Evolutionary conservation across 1,140 invertebrate species (phyloP), one percentile per base, ranked within the genome.

Genomic region (Heliothis subflexa): DNA sequence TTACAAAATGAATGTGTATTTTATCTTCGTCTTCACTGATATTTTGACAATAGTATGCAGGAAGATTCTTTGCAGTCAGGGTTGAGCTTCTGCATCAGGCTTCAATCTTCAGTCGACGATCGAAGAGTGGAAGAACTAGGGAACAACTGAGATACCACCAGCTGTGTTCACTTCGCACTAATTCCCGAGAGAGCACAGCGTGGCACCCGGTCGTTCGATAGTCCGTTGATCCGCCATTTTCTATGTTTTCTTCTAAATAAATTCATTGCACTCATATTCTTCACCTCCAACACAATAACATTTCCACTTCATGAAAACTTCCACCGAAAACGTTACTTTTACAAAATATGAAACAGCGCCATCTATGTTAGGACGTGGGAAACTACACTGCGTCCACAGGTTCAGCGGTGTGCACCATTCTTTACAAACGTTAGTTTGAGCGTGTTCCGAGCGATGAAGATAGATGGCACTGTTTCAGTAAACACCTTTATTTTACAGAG

Each of bases 91-190:
- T 40, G 33, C 14, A 3, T 62, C 21, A 62, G 14, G n/a, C 3
- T 33, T 14, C 57, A 0, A 11, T 66, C 3, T 21, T 9, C 40
- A 5, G n/a, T 9, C 18, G 59, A 12, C 7, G 11, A 52, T 11
- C 45, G 59, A 18, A n/a, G 59, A 64, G 73, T 49, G 87, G 81
- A 84, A 84, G 88, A 88, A 93, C 95, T 95, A 95, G 87, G 91
- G 95, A 95, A 95, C 95, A 94, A 98, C 97, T 98, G 97, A 98
- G 98, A 98, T 98, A 98, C 98, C 98, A 98, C 98, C 98, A 98
- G 98, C 98, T 98, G 98, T 98, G 98, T 98, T 98, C 98, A 98
- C 97, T 97, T 96, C 95, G 95, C 95, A 73, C 95, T 91, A 94
- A 95, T 95, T 95, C 95, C 95, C 95, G 97, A 98, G 97, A 96